Base-by-base conservation (phyloP, 2,113 vertebrate genomes). In the Epinephelus moara region DNA sequence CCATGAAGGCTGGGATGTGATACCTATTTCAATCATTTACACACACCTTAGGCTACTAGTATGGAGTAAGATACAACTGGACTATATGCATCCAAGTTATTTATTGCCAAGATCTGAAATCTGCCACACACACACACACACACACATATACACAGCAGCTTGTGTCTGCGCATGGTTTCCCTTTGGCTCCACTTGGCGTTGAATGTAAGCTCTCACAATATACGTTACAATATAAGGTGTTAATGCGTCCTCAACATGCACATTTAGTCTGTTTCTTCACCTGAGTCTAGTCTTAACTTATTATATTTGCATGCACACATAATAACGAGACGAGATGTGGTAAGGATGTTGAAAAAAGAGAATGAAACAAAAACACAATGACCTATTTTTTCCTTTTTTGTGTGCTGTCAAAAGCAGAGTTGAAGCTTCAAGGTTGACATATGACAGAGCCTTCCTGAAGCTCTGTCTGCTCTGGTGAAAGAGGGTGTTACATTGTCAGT, bases 401-500 rank as follows among this genome's bases (percentile, higher is more conserved):
- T 72, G 56, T 25, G 33, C 72, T 84, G 86, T 89, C 86, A 82
- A 12, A 67, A 86, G 56, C 79, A 70, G 49, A 81, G 71, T 53
- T 45, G 56, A 82, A 40, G 73, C 49, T 89, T 62, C 79, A 84
- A 82, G 88, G 80, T 82, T 85, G 88, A 94, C 80, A 59, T 84
- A 52, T 87, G 85, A 88, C 85, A 82, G 61, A 89, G 50, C 21
- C 49, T 77, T 68, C 87, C 87, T 42, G 60, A 62, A 87, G 88
- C 75, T 66, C 71, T 76, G 76, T 82, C 90, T 75, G 37, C 70
- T 86, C 69, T 77, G 64, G 27, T 6, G 69, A 70, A 78, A 78
- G 33, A 66, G 53, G 40, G 47, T 63, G 84, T 68, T 79, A 72
- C 66, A 61, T 72, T 83, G 75, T 72, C 9, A 27, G 15, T 64